Evolutionary conservation across 2,888 invertebrate species (phyloP).

Genomic region (Trissoscelio sp.): DNA sequence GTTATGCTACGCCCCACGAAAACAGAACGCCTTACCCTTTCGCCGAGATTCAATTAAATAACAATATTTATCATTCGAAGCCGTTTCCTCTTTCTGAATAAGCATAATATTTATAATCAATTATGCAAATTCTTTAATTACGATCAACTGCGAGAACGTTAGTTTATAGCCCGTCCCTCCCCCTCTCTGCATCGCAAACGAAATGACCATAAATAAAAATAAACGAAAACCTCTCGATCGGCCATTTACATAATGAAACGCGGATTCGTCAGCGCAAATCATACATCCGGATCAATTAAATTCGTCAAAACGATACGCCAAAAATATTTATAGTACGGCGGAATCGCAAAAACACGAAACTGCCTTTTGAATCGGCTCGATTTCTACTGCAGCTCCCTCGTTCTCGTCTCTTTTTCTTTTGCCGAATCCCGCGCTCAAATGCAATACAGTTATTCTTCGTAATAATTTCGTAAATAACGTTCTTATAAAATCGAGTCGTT

Average conservation of each 20-base stretch:
- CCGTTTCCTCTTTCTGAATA: slow-evolving; percentile 13
- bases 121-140: slow-evolving; percentile 59
- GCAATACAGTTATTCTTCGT: slow-evolving; percentile 63
- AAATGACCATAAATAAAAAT: slow-evolving; percentile 46
- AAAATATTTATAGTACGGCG: slow-evolving; percentile 55
- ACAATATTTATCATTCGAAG: slow-evolving; percentile 43
- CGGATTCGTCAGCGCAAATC: slow-evolving; percentile 57
- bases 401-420: slow-evolving; percentile 10
- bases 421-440: slow-evolving; percentile 25
- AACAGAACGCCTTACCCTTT: slow-evolving; percentile 28
- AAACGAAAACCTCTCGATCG: slow-evolving; percentile 26
- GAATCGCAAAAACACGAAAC: slow-evolving; percentile 62
- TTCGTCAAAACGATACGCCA: slow-evolving; percentile 60
- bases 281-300: slow-evolving; percentile 62
- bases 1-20: slow-evolving; percentile 31
- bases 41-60: slow-evolving; percentile 52
- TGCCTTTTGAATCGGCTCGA: slow-evolving; percentile 50
- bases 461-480: slow-evolving; percentile 67
- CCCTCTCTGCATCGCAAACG: slow-evolving; percentile 25
- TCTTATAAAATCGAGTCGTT: slow-evolving; percentile 65
- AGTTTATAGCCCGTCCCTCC: slow-evolving; percentile 18
- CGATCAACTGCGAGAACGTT: slow-evolving; percentile 34
- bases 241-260: slow-evolving; percentile 56
- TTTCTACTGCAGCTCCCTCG: slow-evolving; percentile 40
- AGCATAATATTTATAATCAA: slow-evolving; percentile 50